Base-by-base conservation (phyloP, 2,797 vertebrate genomes). In the Stomatorhinus walkeri region DNA sequence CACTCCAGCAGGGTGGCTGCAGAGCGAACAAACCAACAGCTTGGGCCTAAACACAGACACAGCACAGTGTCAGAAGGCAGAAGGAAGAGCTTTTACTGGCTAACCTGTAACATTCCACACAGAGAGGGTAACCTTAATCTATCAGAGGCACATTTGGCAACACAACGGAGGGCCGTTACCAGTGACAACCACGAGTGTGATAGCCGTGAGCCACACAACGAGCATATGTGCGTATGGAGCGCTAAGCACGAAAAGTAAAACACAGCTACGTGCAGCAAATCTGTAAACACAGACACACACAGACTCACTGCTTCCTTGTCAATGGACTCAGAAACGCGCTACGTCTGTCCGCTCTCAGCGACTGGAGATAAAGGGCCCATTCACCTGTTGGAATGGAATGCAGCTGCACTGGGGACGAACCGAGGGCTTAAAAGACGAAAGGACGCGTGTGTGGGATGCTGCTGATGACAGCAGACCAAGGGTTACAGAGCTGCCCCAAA, bases 341-440 rank as follows among this genome's bases (percentile, higher is more conserved):
- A 16, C 46, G 32, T 72, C 32, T 46, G 28, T 49, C 28, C 16
- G 32, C 51, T 49, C 28, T 32, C 87, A 56, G 24, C 46, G 72
- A 86, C 40, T 48, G 83, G 83, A 87, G 88, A 89, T 87, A 92
- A 89, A 88, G 89, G 90, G 89, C 8, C 72, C 61, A 90, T 90
- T 90, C 76, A 90, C 90, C 88, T 90, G 89, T 56, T 16, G 52
- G 59, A 89, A 59, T 6, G 40, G 87, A 68, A 43, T 64, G 59
- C 56, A 9, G 19, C 4, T 5, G 10, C 22, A 46, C 10, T 40
- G 56, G 22, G 59, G 36, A n/a, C 7, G 9, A 7, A 12, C 2
- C 7, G 16, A 49, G 79, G 79, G 16, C 48, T 83, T 48, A 48
- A 48, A 48, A 83, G 19, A 79, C 14, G 32, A 64, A 64, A 64